Evolutionary conservation across 2,113 vertebrate species (phyloP).

Genomic region (Martes martes): DNA sequence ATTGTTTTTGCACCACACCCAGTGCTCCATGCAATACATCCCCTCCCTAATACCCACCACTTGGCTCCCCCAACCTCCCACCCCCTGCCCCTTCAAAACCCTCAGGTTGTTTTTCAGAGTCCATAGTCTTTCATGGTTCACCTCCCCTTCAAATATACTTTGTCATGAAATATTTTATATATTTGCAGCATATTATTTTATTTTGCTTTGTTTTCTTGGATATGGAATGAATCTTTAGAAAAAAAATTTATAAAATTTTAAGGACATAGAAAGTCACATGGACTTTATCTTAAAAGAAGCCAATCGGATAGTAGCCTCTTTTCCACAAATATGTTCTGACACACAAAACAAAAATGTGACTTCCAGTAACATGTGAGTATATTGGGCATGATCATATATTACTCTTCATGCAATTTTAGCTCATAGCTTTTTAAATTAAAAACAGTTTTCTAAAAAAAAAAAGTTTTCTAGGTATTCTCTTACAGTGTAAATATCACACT

Average conservation of each 20-base stretch:
- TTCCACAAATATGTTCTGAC: background rate
- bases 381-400: background rate
- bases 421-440: background rate
- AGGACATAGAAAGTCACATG: background rate
- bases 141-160: background rate
- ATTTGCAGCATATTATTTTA: background rate
- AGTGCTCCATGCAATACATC: no score
- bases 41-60: no score
- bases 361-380: background rate
- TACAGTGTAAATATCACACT: background rate
- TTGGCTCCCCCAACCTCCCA: no score
- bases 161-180: background rate
- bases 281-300: background rate
- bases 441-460: background rate
- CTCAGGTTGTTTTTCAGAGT: no score
- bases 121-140: no score
- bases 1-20: no score
- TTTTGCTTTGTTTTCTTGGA: background rate
- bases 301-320: background rate
- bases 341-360: background rate
- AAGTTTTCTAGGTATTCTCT: background rate
- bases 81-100: no score
- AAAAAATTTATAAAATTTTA: background rate
- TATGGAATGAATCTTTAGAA: background rate
- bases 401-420: background rate